Evolutionary conservation across 2,113 vertebrate species (phyloP).

Genomic region (Prolemur simus): DNA sequence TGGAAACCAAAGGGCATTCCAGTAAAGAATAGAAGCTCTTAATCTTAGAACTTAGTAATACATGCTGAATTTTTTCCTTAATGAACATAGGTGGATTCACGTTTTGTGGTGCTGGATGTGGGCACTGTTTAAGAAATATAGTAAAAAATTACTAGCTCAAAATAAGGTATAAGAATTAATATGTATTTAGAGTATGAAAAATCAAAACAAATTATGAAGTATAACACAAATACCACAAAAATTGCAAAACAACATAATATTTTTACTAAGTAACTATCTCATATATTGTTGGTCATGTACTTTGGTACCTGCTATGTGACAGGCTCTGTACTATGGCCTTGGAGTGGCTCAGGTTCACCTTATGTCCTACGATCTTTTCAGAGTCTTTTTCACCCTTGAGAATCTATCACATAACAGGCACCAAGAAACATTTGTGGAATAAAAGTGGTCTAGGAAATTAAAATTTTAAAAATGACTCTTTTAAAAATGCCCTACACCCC

Average conservation of each 20-base stretch:
- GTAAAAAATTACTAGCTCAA: not conserved
- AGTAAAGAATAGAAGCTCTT: slow-evolving; percentile 15
- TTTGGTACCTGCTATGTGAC: not conserved
- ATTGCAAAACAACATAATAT: not conserved
- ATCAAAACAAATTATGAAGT: not conserved
- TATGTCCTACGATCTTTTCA: not conserved
- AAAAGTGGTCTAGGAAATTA: not conserved
- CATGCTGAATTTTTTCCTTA: not conserved
- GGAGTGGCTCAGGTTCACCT: not conserved
- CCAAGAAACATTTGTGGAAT: not conserved
- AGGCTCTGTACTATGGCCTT: not conserved
- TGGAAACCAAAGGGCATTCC: not conserved
- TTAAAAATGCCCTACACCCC: not conserved
- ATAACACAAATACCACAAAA: not conserved
- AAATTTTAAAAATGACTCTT: not conserved
- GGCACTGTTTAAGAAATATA: not conserved
- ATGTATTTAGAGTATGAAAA: not conserved
- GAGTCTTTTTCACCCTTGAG: not conserved
- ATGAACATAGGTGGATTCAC: not conserved
- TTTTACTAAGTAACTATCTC: not conserved
- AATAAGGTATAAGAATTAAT: not conserved
- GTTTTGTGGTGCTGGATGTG: not conserved
- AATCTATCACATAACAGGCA: not conserved
- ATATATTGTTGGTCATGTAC: not conserved
- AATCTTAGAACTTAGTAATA: slow-evolving; percentile 21